phyloP scores from a whole-genome alignment of 1,140 invertebrate genomes.

The Camponotus vicinus region DNA sequence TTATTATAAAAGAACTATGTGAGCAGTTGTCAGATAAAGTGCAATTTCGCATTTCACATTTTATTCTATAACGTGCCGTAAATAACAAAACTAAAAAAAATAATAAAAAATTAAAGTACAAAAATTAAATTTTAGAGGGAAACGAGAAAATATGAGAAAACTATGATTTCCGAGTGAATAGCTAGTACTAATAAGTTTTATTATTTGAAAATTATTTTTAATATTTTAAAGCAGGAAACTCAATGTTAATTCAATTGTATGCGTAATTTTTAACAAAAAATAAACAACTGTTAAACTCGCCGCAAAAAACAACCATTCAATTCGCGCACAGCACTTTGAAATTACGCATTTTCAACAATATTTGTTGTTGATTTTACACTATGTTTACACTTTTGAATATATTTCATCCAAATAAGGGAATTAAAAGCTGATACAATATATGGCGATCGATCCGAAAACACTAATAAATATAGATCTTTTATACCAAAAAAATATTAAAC shows the following conservation, averaged over 20 bases:
- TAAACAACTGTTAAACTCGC: conserved; percentile 14
- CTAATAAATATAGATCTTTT: conserved; percentile 24
- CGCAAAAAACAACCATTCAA: conserved; percentile 19
- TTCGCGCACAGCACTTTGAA: background rate
- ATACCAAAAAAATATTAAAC: conserved; percentile 56
- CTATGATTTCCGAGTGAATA: background rate
- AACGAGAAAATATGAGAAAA: background rate
- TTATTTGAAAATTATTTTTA: background rate
- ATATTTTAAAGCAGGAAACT: background rate
- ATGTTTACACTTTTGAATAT: conserved; percentile 33
- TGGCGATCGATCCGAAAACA: background rate
- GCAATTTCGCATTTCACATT: too few species aligned
- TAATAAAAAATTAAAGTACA: background rate
- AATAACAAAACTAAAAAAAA: too few species aligned
- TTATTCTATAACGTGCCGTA: too few species aligned
- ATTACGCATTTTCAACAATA: conserved; percentile 25
- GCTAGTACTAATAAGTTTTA: background rate
- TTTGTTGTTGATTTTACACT: conserved; percentile 32
- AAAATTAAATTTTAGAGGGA: background rate
- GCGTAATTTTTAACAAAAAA: background rate
- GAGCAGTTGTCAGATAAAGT: too few species aligned
- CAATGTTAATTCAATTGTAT: conserved; percentile 1
- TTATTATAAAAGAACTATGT: too few species aligned
- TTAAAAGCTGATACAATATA: conserved; percentile 23
- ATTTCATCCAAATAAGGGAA: conserved; percentile 48